Evolutionary conservation across 1,140 invertebrate genomes (phyloP), one percentile per base, ranked within the genome.

Genomic region (Drosophila paulistorum): DNA sequence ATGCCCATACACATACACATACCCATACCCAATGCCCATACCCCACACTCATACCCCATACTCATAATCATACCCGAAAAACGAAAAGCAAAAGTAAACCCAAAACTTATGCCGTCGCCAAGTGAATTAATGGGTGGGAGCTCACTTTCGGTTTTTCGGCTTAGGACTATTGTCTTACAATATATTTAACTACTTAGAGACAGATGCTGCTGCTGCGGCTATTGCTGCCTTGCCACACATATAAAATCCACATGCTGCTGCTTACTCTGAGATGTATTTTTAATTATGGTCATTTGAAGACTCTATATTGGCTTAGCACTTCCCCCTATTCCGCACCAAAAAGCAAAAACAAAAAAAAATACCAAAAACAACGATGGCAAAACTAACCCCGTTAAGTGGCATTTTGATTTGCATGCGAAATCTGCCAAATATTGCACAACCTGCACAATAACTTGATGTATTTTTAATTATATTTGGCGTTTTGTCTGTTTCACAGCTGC

Each of bases 251-350:
- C 69, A 83, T 77, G 82, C 69, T 70, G 66, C 79, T 75, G 30
- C 30, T 30, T 30, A 6, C 30, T 11, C 45, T 89, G 83, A 87
- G 84, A 87, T 87, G 84, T 89, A 89, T 80, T 89, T 87, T 87
- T 87, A 87, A 87, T 87, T 84, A 89, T 89, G 70, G 71, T 39
- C 73, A 84, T 89, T 87, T 72, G 73, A 74, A 73, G 76, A 70
- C 69, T 70, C 62, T 41, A 68, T 79, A 73, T 71, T 67, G 55
- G 58, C 42, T 41, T 67, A 54, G 20, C 60, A 62, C 57, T 61
- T 57, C 54, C 42, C 65, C 26, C 45, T 39, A 61, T 68, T 20
- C 54, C 37, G 7, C 41, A 17, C n/a, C 30, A 58, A n/a, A 26
- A 26, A 26, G 2, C 17, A 17, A 17, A 17, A 26, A 26, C 20